phyloP scores from a whole-genome alignment of 2,888 invertebrate species.

The Pandemis cinnamomeana region DNA sequence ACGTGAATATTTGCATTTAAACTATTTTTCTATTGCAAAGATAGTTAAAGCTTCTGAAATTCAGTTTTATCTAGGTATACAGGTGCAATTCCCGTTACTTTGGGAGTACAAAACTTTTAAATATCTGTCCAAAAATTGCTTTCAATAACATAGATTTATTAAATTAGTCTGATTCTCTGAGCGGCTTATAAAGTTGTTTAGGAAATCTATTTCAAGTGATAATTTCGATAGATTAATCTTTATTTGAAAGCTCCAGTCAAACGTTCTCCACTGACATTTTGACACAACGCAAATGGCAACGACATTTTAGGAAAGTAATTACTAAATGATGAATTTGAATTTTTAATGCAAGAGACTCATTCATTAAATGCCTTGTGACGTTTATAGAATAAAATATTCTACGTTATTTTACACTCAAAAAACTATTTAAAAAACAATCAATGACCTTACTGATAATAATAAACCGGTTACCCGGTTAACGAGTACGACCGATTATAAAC shows the following conservation, averaged over 20 bases:
- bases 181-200: constrained; percentile 10
- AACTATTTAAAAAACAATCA: too few species aligned
- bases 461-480: too few species aligned
- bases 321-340: constrained; percentile 4
- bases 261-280: not conserved
- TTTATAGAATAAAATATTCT: not conserved
- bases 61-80: too few species aligned
- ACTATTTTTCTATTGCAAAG: too few species aligned
- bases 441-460: too few species aligned
- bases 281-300: constrained; percentile 1
- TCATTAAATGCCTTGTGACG: not conserved
- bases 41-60: too few species aligned
- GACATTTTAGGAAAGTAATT: constrained; percentile 5
- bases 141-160: not conserved
- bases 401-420: not conserved
- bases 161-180: not conserved
- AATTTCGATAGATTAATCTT: constrained; percentile 3
- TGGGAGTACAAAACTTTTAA: too few species aligned
- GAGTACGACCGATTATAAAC: not conserved
- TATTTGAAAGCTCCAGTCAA: not conserved
- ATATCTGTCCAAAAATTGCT: not conserved
- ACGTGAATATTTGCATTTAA: too few species aligned
- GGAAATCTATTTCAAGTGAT: constrained; percentile 1
- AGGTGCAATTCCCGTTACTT: too few species aligned
- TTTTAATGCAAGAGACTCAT: not conserved